Conservation (phyloP, 2,113 vertebrate genomes). For the Plecotus auritus region DNA sequence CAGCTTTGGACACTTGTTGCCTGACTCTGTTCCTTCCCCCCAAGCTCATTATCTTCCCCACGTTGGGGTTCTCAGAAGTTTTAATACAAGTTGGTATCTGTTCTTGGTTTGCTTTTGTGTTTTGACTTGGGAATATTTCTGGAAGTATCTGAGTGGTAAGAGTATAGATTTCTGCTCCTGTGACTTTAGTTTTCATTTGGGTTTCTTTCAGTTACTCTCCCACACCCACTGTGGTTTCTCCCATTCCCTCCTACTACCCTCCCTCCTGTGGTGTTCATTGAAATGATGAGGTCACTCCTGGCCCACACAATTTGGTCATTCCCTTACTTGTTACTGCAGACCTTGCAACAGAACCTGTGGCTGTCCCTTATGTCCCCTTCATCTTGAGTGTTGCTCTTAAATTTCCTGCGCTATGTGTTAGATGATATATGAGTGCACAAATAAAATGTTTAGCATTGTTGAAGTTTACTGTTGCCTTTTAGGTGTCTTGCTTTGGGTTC, state of each 20-base stretch:
- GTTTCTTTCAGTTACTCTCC: background rate
- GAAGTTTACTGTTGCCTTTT: background rate
- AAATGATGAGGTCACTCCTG: background rate
- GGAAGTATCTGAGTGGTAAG: background rate
- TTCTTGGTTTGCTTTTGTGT: background rate
- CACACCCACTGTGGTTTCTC: background rate
- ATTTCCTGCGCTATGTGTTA: background rate
- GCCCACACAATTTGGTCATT: background rate
- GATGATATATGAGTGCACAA: background rate
- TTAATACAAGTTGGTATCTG: background rate
- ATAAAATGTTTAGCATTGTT: background rate
- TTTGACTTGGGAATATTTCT: conserved; percentile 14
- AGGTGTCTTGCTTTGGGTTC: background rate
- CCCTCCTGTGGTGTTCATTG: background rate
- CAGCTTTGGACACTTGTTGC: background rate
- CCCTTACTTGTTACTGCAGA: background rate
- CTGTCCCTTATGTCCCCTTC: background rate
- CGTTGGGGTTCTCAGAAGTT: background rate
- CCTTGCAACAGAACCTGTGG: background rate
- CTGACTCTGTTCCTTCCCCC: background rate
- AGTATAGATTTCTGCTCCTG: background rate
- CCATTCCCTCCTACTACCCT: background rate
- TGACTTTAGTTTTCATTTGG: background rate
- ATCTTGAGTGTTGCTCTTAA: background rate
- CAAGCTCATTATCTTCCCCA: background rate